Conservation (phyloP, 30 jellyfish, hydroid and myxozoan genomes). For the Rhopilema esculentum region DNA sequence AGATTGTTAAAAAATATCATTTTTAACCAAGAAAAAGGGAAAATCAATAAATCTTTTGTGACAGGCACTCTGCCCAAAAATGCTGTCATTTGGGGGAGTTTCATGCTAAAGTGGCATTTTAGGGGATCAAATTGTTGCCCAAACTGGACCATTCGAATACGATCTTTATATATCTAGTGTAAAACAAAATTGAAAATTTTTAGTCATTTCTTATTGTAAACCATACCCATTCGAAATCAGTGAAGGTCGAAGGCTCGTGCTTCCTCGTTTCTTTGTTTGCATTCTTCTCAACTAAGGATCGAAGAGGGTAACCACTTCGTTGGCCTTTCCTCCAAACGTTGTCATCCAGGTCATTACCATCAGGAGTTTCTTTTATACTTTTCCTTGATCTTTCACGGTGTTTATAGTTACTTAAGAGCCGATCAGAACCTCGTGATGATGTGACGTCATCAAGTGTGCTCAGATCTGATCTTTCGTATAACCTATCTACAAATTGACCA, state of each 20-base stretch:
- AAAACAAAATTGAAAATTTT: no score
- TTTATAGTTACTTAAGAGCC: background rate
- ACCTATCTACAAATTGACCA: background rate
- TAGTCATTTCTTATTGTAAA: no score
- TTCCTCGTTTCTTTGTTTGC: background rate
- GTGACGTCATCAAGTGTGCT: background rate
- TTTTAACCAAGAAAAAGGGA: no score
- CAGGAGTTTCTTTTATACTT: background rate
- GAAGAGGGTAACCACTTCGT: slow-evolving; percentile 37
- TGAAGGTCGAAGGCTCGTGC: background rate
- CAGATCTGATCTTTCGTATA: background rate
- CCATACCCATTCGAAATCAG: slow-evolving; percentile 43
- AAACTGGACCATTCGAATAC: no score
- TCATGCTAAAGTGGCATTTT: no score
- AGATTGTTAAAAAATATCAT: no score
- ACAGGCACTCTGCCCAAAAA: no score
- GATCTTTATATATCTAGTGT: no score
- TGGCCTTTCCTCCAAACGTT: background rate
- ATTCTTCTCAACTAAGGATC: slow-evolving; percentile 40
- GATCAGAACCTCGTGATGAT: background rate
- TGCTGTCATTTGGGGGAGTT: no score
- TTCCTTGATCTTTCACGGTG: background rate
- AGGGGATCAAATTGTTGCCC: no score
- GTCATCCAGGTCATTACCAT: background rate
- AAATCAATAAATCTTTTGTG: no score